Evolutionary conservation across 2,888 invertebrate genomes (phyloP).

Genomic region (Oligia fasciuncula): DNA sequence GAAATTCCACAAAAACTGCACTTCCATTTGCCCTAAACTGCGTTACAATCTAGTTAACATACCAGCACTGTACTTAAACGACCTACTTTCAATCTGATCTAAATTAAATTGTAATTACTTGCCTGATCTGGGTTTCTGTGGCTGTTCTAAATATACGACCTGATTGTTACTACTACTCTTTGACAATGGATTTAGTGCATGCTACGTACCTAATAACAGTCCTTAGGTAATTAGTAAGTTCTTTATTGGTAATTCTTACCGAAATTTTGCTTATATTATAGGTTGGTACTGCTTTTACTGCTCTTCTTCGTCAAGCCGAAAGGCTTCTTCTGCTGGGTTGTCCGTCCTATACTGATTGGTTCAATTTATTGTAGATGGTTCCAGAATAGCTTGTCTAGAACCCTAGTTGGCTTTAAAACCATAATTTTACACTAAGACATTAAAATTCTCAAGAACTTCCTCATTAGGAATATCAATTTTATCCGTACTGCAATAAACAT

Average conservation of each 20-base stretch:
- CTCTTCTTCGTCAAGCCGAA: not conserved
- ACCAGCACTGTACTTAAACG: slow-evolving; percentile 40
- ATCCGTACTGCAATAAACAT: not conserved
- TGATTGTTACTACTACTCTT: slow-evolving; percentile 39
- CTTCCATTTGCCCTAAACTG: slow-evolving; percentile 24
- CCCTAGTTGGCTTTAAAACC: not conserved
- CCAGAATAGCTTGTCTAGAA: not conserved
- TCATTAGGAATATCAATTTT: not conserved
- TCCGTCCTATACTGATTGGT: not conserved
- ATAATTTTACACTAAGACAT: not conserved
- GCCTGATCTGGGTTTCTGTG: slow-evolving; percentile 56
- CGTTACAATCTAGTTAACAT: slow-evolving; percentile 35
- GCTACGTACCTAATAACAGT: not conserved
- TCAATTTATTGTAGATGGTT: not conserved
- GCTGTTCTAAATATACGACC: slow-evolving; percentile 59
- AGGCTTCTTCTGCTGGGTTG: not conserved
- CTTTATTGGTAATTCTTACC: not conserved
- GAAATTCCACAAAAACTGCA: not conserved
- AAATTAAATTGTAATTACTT: slow-evolving; percentile 65
- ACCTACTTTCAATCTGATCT: slow-evolving; percentile 55
- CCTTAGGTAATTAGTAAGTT: not conserved
- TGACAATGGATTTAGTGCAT: slow-evolving; percentile 40
- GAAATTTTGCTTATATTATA: not conserved
- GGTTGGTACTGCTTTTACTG: not conserved
- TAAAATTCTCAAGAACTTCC: not conserved